A percentile compares a stretch with the other conserved stretches of the same genome.
Evolutionary conservation across 2,113 vertebrate species (phyloP).

Genomic region (Chaetodon auriga): DNA sequence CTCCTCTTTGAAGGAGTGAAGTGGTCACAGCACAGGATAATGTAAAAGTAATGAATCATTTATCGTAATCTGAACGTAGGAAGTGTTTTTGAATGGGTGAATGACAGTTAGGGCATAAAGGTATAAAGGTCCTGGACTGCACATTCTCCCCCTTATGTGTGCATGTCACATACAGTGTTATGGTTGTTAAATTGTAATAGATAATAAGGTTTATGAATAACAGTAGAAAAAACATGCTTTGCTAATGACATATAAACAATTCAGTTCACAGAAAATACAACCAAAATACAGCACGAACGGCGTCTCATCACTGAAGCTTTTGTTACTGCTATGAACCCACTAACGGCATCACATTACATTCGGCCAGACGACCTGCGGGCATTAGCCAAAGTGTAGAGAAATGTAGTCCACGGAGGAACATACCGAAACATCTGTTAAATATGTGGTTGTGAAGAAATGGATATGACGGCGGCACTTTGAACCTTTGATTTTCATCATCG

Average conservation of each 20-base stretch:
- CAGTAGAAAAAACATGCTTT: too few species aligned
- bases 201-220: background rate
- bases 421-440: constrained; percentile 64
- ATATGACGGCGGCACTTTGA: constrained; percentile 45
- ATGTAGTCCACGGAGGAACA: constrained; percentile 47
- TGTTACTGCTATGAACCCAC: constrained; percentile 22
- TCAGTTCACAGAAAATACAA: background rate
- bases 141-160: background rate
- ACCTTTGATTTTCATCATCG: constrained; percentile 42
- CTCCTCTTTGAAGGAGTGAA: too few species aligned
- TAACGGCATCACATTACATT: constrained; percentile 43
- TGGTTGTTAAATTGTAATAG: background rate
- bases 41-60: too few species aligned
- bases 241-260: background rate
- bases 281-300: constrained; percentile 22
- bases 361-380: constrained; percentile 28
- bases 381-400: constrained; percentile 27
- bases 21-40: background rate
- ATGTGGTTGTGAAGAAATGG: constrained; percentile 38
- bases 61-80: too few species aligned
- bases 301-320: constrained; percentile 39
- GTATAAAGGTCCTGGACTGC: background rate
- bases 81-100: too few species aligned
- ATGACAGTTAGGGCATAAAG: background rate
- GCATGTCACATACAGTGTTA: background rate